Evolutionary conservation across 2,888 invertebrate species (phyloP), one percentile per base, ranked within the genome.

Genomic region (Andrena fulva): DNA sequence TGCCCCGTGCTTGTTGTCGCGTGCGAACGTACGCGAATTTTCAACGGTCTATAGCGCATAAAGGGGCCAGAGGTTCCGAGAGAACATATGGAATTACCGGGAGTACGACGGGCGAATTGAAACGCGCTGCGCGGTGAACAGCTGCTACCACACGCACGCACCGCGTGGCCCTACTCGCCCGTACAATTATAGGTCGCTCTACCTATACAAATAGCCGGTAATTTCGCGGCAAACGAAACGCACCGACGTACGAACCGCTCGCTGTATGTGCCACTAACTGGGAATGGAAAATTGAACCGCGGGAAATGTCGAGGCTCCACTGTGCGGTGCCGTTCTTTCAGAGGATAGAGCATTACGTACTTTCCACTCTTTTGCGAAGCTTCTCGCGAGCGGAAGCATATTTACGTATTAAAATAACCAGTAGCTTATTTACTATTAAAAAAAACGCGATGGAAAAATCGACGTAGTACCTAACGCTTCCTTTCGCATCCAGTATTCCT

Each of bases 61-160:
- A 85, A 85, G 78, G 72, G 60, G 31, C 35, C 60, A 20, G 16
- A 62, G 73, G 62, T 71, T 80, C 64, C 78, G 24, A 20, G 73
- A 68, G 82, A 85, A 73, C 85, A 79, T 79, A 79, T 82, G 85
- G 85, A 85, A 85, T 86, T 74, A 67, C 73, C 64, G 54, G 24
- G 66, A 42, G 42, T 27, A 59, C 77, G 83, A 85, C 70, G 85
- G 69, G 67, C 82, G 85, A 85, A 85, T 85, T 75, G 82, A 85
- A 67, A 75, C 82, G 75, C 20, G 42, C n/a, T 42, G 16, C 33
- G 10, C 66, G 74, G 29, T 48, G 64, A 71, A 76, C 85, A 86
- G 85, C 85, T 86, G 85, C 71, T 60, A 56, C 68, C 69, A 31
- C 48, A 62, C 73, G 48, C 67, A 10, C 56, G 33, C 54, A 50